Evolutionary conservation across 2,888 invertebrate species (phyloP), one percentile per base, ranked within the genome.

Genomic region (Siphonodentalium dalli): DNA sequence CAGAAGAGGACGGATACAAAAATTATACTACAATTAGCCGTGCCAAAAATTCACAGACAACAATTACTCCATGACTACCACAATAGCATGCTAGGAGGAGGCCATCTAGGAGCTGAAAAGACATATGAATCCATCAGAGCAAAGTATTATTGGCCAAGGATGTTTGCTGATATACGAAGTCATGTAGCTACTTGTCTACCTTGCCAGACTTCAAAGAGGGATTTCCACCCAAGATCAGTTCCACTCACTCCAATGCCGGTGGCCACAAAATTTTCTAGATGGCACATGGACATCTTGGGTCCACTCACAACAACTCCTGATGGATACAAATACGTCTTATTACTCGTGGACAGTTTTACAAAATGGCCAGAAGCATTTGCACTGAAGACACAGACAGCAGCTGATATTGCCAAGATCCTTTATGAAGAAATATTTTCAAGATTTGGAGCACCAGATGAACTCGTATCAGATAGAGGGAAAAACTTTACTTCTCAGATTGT

Each of bases 381-480:
- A 13, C 9, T 11, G 13, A 11, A 13, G 13, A 11, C 31, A 9
- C 13, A 11, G 35, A 61, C 59, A 40, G 61, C 63, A 9, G 40
- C 31, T 15, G 58, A 61, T 44, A 51, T 65, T 8, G 63, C 65
- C 2, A 18, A 43, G 18, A 49, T 58, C 33, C 41, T 63, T 0
- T 66, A 54, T 35, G 43, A 45, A 20, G 55, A 65, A 42, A 56
- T 66, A 9, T 55, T 66, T 45, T 41, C 55, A 7, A 44, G 64
- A 18, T 66, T 57, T 57, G 66, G 62, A 13, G 55, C 61, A 6
- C 61, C 58, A 18, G 23, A 35, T 11, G 34, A 43, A 11, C 35
- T 66, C 3, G 49, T 65, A 9, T 52, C 56, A 27, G 66, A 65
- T 39, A 44, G 64, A 54, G 63, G 62, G 24, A 26, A 44, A 28